phyloP scores from a whole-genome alignment of 2,113 vertebrate species.

The Todiramphus chloris region DNA sequence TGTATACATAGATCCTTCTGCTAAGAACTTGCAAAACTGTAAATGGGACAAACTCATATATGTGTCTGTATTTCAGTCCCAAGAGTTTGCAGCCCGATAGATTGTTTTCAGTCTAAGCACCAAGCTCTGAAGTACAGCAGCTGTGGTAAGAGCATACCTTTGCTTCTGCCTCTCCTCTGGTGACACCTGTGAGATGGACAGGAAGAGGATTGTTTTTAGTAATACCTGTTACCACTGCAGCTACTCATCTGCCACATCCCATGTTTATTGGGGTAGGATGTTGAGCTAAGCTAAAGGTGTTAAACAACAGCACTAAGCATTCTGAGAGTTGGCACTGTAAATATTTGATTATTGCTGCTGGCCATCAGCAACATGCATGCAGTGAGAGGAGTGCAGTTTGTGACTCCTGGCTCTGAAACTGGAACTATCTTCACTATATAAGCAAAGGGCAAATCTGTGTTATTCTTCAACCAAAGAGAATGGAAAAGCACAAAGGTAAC shows the following conservation, averaged over 20 bases:
- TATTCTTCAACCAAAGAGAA: not conserved
- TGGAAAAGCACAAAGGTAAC: not conserved
- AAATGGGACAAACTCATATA: not conserved
- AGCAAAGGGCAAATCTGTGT: not conserved
- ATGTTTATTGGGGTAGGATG: not conserved
- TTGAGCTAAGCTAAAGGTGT: not conserved
- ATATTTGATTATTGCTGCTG: not conserved
- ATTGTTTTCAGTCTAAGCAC: not conserved
- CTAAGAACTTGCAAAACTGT: not conserved
- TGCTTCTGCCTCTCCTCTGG: not conserved
- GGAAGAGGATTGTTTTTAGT: not conserved
- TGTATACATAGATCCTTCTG: not conserved
- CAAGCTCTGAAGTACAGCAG: not conserved
- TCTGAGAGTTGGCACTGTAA: not conserved
- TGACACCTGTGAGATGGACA: not conserved
- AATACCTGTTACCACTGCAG: not conserved
- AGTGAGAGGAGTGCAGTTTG: not conserved
- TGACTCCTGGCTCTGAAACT: not conserved
- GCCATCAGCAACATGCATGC: not conserved
- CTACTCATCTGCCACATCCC: not conserved
- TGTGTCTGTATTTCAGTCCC: not conserved
- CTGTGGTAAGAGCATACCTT: not conserved
- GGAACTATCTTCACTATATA: not conserved
- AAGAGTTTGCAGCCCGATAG: not conserved
- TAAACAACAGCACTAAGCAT: not conserved